Percentiles rank a stretch among this genome's conserved stretches.
phyloP scores from a whole-genome alignment of 1,140 invertebrate species.

The Anastrepha ludens region DNA sequence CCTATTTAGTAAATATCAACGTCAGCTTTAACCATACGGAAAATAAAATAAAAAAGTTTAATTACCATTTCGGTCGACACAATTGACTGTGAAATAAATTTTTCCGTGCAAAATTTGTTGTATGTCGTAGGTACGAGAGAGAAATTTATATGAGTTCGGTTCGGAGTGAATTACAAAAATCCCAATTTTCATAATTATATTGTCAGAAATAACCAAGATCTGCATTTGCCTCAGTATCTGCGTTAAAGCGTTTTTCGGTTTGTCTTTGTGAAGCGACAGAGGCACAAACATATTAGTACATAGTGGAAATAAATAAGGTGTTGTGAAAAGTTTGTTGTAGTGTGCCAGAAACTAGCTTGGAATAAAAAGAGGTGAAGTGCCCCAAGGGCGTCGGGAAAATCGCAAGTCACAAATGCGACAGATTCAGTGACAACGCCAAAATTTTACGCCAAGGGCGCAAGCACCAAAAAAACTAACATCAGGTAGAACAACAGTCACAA shows the following conservation, averaged over 20 bases:
- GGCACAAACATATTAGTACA: neutral
- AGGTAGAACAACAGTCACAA: neutral
- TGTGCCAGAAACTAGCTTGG: neutral
- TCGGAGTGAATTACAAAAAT: constrained; percentile 5
- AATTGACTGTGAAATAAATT: constrained; percentile 14
- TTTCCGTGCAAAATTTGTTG: constrained; percentile 40
- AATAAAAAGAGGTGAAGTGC: constrained; percentile 15
- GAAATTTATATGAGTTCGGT: constrained; percentile 28
- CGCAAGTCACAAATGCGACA: neutral
- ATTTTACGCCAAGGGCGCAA: neutral
- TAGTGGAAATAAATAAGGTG: neutral
- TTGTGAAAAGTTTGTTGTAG: constrained; percentile 34
- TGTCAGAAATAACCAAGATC: neutral
- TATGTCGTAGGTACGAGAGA: neutral
- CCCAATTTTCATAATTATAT: neutral
- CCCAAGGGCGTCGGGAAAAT: constrained; percentile 15
- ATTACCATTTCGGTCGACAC: constrained; percentile 13
- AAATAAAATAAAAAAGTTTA: constrained; percentile 42
- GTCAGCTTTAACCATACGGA: neutral
- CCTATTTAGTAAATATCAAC: constrained; percentile 10
- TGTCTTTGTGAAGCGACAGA: neutral
- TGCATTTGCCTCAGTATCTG: neutral
- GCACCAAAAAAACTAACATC: neutral
- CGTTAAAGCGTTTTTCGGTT: neutral
- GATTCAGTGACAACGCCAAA: neutral